Percentiles rank a stretch among this genome's conserved stretches.
Conservation (phyloP, 37 sponge, comb jelly and placozoan genomes). For the Sycon ciliatum region DNA sequence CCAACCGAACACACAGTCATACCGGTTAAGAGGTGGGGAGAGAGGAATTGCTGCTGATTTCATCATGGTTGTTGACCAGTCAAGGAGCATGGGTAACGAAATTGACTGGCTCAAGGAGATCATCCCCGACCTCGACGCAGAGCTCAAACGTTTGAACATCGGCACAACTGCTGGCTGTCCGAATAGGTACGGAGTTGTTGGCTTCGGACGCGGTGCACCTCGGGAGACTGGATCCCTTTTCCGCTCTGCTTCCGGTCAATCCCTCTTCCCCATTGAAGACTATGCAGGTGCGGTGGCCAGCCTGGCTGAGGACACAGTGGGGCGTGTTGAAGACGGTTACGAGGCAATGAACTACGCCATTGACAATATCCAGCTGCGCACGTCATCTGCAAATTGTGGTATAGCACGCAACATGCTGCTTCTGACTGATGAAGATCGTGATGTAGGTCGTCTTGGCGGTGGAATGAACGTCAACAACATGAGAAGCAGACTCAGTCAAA, state of each 20-base stretch:
- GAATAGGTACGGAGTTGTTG: constrained; percentile 65
- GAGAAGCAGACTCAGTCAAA: too few species aligned
- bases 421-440: constrained; percentile 66
- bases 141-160: constrained; percentile 27
- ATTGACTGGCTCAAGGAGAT: constrained; percentile 53
- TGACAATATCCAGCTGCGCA: constrained; percentile 11
- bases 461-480: too few species aligned
- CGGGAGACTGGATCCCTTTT: too few species aligned
- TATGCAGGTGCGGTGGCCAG: background rate
- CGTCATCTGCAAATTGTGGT: too few species aligned
- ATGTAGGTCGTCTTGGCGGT: too few species aligned
- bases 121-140: constrained; percentile 27
- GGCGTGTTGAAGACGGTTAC: constrained; percentile 71
- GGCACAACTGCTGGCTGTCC: constrained; percentile 38
- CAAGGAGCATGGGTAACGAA: constrained; percentile 56
- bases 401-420: constrained; percentile 47
- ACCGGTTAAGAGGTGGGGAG: too few species aligned
- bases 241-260: too few species aligned
- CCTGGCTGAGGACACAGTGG: constrained; percentile 15
- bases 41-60: constrained; percentile 74
- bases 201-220: too few species aligned
- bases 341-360: constrained; percentile 50
- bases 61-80: constrained; percentile 74
- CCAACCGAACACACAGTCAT: too few species aligned
- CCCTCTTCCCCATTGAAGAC: too few species aligned